phyloP scores from a whole-genome alignment of 2,113 vertebrate genomes.

The Anguilla rostrata region DNA sequence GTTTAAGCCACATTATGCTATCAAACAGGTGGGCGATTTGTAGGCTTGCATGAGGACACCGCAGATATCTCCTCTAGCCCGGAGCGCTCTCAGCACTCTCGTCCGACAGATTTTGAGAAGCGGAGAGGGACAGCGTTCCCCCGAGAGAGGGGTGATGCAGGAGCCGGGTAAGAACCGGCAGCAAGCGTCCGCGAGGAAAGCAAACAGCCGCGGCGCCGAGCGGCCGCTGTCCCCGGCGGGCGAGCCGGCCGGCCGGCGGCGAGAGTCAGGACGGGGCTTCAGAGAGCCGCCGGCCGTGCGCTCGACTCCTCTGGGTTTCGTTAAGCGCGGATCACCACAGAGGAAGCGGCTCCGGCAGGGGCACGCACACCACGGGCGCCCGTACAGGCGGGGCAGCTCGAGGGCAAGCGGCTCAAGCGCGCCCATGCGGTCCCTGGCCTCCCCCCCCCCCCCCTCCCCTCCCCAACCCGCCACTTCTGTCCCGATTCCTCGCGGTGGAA shows the following conservation, averaged over 20 bases:
- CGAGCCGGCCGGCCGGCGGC: not conserved
- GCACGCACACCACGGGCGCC: not conserved
- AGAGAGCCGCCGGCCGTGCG: not conserved
- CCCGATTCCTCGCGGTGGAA: constrained; percentile 57
- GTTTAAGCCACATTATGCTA: not conserved
- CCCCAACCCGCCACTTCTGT: not conserved
- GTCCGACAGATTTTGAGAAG: not conserved
- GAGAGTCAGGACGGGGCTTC: not conserved
- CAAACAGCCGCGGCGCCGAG: not conserved
- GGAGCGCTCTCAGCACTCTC: not conserved
- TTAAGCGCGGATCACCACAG: constrained; percentile 30
- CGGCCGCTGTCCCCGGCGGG: not conserved
- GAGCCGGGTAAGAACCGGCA: not conserved
- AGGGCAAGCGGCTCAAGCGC: constrained; percentile 16
- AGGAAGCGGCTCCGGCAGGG: constrained; percentile 44
- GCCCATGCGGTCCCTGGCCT: constrained; percentile 13
- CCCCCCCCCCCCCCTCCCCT: not conserved
- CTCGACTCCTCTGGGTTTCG: constrained; percentile 28
- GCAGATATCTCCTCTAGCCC: not conserved
- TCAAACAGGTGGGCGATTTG: not conserved
- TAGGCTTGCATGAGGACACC: not conserved
- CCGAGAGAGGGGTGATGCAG: constrained; percentile 19
- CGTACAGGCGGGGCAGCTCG: not conserved
- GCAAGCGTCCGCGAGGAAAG: not conserved
- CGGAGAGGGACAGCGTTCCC: constrained; percentile 30